Evolutionary conservation across 2,113 vertebrate species (phyloP).

Genomic region (Nothobranchius kuhntae): DNA sequence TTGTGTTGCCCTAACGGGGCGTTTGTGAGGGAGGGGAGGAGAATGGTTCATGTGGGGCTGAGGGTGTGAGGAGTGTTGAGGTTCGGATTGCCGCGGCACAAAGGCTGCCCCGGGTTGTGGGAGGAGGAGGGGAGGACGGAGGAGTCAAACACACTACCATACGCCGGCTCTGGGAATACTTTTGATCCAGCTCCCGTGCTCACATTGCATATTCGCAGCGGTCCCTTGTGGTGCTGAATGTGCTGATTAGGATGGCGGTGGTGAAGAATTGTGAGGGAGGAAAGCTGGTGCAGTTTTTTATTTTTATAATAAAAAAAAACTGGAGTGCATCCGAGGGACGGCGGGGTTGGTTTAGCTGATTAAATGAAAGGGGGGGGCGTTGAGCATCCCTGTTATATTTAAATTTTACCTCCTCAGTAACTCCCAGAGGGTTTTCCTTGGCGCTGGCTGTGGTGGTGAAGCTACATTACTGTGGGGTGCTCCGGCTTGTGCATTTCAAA

Average conservation of each 20-base stretch:
- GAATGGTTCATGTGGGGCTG: slow-evolving; percentile 62
- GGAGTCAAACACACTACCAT: slow-evolving; percentile 62
- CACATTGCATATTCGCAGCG: slow-evolving; percentile 50
- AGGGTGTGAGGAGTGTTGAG: slow-evolving; percentile 50
- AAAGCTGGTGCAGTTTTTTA: slow-evolving; percentile 11
- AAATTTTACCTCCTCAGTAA: slow-evolving; percentile 55
- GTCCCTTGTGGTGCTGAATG: slow-evolving; percentile 52
- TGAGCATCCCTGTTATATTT: slow-evolving; percentile 19
- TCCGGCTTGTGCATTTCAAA: slow-evolving; percentile 74
- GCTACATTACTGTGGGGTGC: slow-evolving; percentile 59
- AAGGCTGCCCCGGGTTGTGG: slow-evolving; percentile 75
- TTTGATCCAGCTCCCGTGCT: slow-evolving; percentile 45
- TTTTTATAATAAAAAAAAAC: background rate
- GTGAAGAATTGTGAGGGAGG: slow-evolving; percentile 37
- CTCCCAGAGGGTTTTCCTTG: slow-evolving; percentile 49
- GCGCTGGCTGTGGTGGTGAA: slow-evolving; percentile 60
- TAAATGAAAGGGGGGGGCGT: slow-evolving; percentile 33
- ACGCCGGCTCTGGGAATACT: slow-evolving; percentile 57
- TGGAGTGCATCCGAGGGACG: slow-evolving; percentile 51
- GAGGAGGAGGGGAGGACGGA: slow-evolving; percentile 60
- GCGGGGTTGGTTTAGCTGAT: slow-evolving; percentile 51
- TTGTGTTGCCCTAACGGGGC: slow-evolving; percentile 73
- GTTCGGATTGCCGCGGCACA: slow-evolving; percentile 55
- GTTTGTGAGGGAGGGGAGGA: slow-evolving; percentile 70
- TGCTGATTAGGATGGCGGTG: slow-evolving; percentile 59